Conservation (phyloP, 2,113 vertebrate species). For the Myiagra hebetior region DNA sequence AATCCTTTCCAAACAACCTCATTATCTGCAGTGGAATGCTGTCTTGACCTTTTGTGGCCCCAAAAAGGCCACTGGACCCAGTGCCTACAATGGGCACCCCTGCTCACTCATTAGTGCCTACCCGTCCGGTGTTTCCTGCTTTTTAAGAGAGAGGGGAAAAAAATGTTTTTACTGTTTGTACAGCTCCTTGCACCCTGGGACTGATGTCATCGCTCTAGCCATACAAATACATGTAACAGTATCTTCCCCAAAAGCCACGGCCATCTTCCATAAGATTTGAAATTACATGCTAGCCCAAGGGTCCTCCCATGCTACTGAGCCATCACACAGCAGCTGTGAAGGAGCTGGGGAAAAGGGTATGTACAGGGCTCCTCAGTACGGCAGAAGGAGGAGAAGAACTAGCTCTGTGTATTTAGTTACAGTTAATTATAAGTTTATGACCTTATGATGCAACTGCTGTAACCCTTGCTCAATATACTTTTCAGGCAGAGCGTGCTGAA, state of each 20-base stretch:
- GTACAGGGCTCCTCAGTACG: neutral
- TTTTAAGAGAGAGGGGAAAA: neutral
- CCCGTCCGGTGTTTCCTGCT: neutral
- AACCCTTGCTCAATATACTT: constrained; percentile 40
- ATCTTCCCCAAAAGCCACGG: neutral
- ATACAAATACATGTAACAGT: neutral
- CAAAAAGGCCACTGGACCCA: fast-evolving
- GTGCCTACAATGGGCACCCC: neutral
- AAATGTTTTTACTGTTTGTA: neutral
- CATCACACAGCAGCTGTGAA: neutral
- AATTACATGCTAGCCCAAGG: neutral
- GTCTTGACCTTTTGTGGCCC: neutral
- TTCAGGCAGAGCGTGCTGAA: neutral
- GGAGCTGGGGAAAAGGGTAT: neutral
- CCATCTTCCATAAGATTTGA: neutral
- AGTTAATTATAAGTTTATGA: constrained; percentile 57
- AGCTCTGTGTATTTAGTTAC: constrained; percentile 4
- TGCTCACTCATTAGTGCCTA: neutral
- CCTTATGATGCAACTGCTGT: constrained; percentile 50
- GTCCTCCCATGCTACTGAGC: neutral
- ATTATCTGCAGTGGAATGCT: neutral
- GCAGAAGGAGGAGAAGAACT: neutral
- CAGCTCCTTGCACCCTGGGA: neutral
- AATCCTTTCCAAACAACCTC: neutral
- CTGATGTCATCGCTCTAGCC: neutral